phyloP scores from a whole-genome alignment of 2,113 vertebrate species.

The Cryptomyrus ogoouensis region DNA sequence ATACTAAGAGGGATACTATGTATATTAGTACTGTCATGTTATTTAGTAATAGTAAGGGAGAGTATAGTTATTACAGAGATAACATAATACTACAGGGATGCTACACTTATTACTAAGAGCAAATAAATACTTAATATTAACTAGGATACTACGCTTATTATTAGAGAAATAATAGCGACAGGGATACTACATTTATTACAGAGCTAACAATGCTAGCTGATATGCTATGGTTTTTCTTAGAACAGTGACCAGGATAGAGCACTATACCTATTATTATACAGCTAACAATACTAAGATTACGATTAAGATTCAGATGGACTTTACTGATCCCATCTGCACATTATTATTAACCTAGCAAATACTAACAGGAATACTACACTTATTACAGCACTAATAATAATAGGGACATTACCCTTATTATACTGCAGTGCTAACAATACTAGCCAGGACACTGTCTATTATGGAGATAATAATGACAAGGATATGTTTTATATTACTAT shows the following conservation, averaged over 20 bases:
- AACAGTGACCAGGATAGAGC: not conserved
- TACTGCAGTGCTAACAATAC: not conserved
- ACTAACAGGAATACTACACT: not conserved
- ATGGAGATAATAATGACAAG: not conserved
- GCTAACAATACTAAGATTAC: not conserved
- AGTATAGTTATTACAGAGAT: not conserved
- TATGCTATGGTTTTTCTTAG: not conserved
- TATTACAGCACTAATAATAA: not conserved
- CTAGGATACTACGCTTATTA: not conserved
- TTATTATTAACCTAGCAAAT: not conserved
- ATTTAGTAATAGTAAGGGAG: not conserved
- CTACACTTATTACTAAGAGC: not conserved
- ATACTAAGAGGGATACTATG: not conserved
- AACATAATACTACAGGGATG: not conserved
- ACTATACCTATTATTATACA: not conserved
- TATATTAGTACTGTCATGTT: not conserved
- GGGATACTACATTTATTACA: not conserved
- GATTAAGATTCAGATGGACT: not conserved
- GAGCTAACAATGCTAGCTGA: not conserved
- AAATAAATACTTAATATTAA: not conserved
- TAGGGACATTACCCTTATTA: not conserved
- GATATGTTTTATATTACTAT: not conserved
- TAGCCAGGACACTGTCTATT: not conserved
- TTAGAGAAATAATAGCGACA: not conserved
- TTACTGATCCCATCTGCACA: not conserved